A percentile compares a stretch with the other conserved stretches of the same genome.
These are phyloP conservation scores for Dasyprocta punctata DNA, from an alignment of 2,113 vertebrate genomes.

Conservation along the genomic window DNA sequence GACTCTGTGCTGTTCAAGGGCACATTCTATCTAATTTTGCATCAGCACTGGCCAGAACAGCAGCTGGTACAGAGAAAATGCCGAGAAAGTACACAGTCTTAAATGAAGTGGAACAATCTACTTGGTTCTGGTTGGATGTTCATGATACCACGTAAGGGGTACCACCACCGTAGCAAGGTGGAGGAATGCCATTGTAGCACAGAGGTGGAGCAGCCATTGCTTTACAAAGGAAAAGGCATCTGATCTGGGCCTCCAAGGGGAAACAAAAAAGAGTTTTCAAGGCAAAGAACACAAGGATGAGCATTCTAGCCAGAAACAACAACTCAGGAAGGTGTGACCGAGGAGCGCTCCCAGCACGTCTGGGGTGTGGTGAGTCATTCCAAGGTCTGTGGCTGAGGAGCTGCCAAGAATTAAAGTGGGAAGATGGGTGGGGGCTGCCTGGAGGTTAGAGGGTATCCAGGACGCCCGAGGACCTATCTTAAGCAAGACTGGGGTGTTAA, in stretches of 20 bases:
- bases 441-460: background rate
- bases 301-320: background rate
- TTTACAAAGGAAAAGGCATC: background rate
- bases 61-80: background rate
- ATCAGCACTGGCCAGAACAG: background rate
- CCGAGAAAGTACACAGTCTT: background rate
- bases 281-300: background rate
- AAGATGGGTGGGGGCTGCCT: background rate
- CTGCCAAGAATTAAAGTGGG: background rate
- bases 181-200: fast-evolving
- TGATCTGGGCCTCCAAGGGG: background rate
- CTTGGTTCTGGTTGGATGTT: background rate
- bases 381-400: background rate
- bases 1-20: background rate
- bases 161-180: fast-evolving
- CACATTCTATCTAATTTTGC: background rate
- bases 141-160: background rate
- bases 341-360: fast-evolving
- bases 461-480: background rate
- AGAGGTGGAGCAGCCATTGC: background rate
- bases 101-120: too few relatives aligned
- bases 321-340: background rate
- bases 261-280: background rate
- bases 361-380: background rate
- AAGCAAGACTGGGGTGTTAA: background rate